Evolutionary conservation across 2,797 vertebrate genomes (phyloP).

Genomic region (Pseudochirops corinnae): DNA sequence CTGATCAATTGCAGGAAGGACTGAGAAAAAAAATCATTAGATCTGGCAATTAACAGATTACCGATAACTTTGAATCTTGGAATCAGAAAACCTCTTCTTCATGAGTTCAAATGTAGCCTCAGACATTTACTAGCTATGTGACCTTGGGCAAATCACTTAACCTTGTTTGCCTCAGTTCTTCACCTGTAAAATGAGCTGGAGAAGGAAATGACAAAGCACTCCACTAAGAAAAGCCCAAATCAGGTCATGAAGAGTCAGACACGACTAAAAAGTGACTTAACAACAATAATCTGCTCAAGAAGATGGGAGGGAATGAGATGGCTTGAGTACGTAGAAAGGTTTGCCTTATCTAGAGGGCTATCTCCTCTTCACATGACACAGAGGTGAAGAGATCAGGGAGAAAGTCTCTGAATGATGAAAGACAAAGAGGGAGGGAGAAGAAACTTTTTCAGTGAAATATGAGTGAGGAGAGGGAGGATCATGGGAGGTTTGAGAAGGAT

Average conservation of each 20-base stretch:
- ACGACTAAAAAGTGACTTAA: too few relatives aligned
- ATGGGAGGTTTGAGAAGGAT: background rate
- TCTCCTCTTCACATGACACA: background rate
- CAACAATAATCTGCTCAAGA: background rate
- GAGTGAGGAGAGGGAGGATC: background rate
- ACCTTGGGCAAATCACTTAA: background rate
- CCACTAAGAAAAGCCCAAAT: background rate
- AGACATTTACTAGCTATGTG: background rate
- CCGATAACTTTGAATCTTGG: background rate
- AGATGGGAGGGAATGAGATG: background rate
- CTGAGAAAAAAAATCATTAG: background rate
- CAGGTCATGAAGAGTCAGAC: background rate
- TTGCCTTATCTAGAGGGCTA: background rate
- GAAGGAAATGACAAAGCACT: background rate
- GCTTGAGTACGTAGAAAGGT: background rate
- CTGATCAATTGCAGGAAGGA: background rate
- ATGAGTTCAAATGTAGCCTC: background rate
- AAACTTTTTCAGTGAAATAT: background rate
- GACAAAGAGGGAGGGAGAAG: background rate
- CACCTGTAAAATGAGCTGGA: background rate
- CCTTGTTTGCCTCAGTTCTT: background rate
- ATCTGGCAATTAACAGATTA: background rate
- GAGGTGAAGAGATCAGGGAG: background rate
- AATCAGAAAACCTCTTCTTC: background rate
- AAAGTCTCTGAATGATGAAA: background rate